Evolutionary conservation across 2,888 invertebrate genomes (phyloP), one percentile per base, ranked within the genome.

Genomic region (Proisotoma minuta): DNA sequence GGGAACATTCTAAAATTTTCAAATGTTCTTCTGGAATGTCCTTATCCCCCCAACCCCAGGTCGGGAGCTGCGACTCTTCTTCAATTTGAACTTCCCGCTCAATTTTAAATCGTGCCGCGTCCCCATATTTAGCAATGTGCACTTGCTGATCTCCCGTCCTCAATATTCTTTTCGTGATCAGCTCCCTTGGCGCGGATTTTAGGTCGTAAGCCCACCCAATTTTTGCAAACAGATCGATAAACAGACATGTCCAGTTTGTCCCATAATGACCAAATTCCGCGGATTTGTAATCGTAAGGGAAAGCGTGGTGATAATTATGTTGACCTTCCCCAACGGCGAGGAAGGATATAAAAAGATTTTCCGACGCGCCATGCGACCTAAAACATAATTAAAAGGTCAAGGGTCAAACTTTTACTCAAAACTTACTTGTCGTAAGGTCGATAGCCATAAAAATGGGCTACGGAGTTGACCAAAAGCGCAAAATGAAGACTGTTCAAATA

Each of bases 251-350:
- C 73, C 87, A 80, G 77, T 91, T 91, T 20, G 86, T 78, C 63
- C 75, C 76, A 47, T 49, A 65, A 43, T 84, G 84, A n/a, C 89
- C 89, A n/a, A 90, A 80, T 77, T 94, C 94, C 3, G 91, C 87
- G 26, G 93, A 88, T 75, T 91, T 88, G 82, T 94, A 94, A 78
- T 94, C 94, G 87, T 89, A 91, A 0, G 93, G 93, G 78, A 94
- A 94, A 0, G 88, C 87, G 78, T 94, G 94, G 77, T 94, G 94
- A 78, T 91, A 94, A 79, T 94, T 94, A 80, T 94, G 94, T 4
- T 12, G 4, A 20, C 80, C 80, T 68, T 76, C 76, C 15, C 75
- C 75, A 23, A 73, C 60, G 23, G 73, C 69, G 47, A 73, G 18
- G 2, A 56, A 18, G 5, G 56, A 4, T 5, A 56, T 47, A 26